These are phyloP conservation scores for Triplophysa yarkandensis DNA, from an alignment of 2,797 vertebrate genomes.

Conservation along the genomic window DNA sequence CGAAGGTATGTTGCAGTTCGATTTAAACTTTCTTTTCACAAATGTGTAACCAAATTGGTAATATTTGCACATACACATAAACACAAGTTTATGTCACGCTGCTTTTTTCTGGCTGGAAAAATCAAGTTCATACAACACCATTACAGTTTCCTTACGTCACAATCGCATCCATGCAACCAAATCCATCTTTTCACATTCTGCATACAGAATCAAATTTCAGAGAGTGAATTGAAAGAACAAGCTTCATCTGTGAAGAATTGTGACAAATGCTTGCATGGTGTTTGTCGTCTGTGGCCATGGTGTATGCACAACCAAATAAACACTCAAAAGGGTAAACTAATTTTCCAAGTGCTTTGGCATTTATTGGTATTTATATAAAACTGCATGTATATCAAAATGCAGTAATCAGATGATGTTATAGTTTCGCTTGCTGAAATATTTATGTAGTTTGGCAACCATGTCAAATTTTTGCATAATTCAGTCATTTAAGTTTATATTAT, in stretches of 20 bases:
- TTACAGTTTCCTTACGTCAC: slow-evolving; percentile 31
- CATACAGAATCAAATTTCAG: slow-evolving; percentile 28
- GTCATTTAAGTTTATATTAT: neutral
- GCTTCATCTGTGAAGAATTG: neutral
- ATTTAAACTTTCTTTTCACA: neutral
- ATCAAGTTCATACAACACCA: slow-evolving; percentile 23
- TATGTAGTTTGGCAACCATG: neutral
- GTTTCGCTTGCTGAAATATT: neutral
- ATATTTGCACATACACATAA: neutral
- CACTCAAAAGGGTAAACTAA: neutral
- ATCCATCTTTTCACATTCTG: slow-evolving; percentile 27
- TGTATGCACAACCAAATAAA: neutral
- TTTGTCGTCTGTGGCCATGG: neutral
- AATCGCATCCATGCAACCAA: slow-evolving; percentile 2
- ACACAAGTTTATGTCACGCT: slow-evolving; percentile 5
- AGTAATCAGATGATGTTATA: neutral
- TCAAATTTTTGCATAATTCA: neutral
- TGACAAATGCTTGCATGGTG: neutral
- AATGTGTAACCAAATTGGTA: neutral
- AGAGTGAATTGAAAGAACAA: slow-evolving; percentile 2
- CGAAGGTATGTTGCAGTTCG: neutral
- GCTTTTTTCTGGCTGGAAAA: neutral
- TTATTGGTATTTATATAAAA: neutral
- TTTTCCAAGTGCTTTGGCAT: neutral
- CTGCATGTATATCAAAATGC: neutral